Evolutionary conservation across 2,888 invertebrate genomes (phyloP).

Genomic region (Callyntrura guangdongensis): DNA sequence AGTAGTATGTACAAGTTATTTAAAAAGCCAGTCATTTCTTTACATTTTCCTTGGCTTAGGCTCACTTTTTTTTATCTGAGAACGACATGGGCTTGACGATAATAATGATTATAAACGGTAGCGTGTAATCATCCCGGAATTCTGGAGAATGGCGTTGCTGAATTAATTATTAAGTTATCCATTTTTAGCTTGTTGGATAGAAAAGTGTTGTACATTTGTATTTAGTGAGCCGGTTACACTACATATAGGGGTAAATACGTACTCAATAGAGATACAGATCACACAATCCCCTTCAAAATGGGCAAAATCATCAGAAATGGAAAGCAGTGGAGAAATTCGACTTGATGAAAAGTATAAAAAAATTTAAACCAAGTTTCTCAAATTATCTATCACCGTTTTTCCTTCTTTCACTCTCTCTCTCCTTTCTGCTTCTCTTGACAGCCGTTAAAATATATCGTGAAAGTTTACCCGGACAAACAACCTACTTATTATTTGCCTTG

Average conservation of each 20-base stretch:
- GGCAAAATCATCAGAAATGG: not conserved
- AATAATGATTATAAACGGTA: constrained; percentile 28
- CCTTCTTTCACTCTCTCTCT: too few relatives aligned
- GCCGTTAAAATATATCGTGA: constrained; percentile 54
- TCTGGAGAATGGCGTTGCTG: constrained; percentile 33
- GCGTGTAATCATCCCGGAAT: constrained; percentile 37
- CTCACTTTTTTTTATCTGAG: constrained; percentile 41
- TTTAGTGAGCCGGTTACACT: not conserved
- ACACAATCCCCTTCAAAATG: not conserved
- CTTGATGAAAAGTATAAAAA: not conserved
- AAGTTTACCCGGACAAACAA: constrained; percentile 58
- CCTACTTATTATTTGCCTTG: constrained; percentile 56
- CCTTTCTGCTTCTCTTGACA: constrained; percentile 25
- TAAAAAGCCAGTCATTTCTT: constrained; percentile 49
- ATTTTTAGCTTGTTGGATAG: not conserved
- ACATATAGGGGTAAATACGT: too few relatives aligned
- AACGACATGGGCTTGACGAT: constrained; percentile 40
- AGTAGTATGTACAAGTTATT: constrained; percentile 27
- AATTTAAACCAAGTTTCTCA: not conserved
- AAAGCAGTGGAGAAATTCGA: not conserved
- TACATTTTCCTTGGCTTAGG: constrained; percentile 45
- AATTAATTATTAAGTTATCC: constrained; percentile 51
- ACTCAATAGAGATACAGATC: not conserved
- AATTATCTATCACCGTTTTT: constrained; percentile 36
- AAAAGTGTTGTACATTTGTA: not conserved